These are phyloP conservation scores for Lasius platythorax DNA, from an alignment of 2,888 invertebrate genomes.

Conservation along the genomic window DNA sequence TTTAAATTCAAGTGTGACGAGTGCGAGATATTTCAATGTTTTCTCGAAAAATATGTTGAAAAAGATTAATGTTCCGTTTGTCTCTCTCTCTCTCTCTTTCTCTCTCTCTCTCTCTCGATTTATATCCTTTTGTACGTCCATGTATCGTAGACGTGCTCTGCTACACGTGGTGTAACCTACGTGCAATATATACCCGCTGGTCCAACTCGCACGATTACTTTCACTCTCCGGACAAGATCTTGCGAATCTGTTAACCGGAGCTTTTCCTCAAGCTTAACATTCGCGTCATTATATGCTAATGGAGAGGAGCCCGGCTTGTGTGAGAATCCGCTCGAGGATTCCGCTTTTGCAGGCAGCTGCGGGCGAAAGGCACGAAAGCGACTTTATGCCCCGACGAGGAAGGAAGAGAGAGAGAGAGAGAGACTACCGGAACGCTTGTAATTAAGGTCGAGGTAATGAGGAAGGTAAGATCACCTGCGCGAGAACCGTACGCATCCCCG, in stretches of 20 bases:
- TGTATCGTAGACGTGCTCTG: background rate
- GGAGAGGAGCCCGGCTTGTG: background rate
- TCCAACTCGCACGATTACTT: slow-evolving; percentile 65
- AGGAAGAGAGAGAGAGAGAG: slow-evolving; percentile 46
- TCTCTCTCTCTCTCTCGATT: background rate
- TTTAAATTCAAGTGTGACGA: background rate
- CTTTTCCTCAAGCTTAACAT: slow-evolving; percentile 62
- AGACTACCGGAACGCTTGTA: slow-evolving; percentile 31
- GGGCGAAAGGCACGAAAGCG: slow-evolving; percentile 64
- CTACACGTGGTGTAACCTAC: background rate
- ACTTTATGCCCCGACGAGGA: slow-evolving; percentile 46
- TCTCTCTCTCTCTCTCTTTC: too few species aligned
- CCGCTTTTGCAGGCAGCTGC: slow-evolving; percentile 46
- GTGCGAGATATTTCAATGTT: background rate
- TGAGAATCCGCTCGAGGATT: slow-evolving; percentile 20
- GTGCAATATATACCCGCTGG: slow-evolving; percentile 16
- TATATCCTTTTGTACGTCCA: background rate
- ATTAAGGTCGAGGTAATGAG: slow-evolving; percentile 69
- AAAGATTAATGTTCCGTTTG: background rate
- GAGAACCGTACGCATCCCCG: slow-evolving; percentile 39
- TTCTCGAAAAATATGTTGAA: background rate
- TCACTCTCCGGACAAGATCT: slow-evolving; percentile 71
- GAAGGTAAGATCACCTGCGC: slow-evolving; percentile 37
- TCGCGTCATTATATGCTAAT: slow-evolving; percentile 61
- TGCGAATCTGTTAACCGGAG: slow-evolving; percentile 51